Base-by-base conservation (phyloP, 1,140 invertebrate genomes). In the Microplitis demolitor region DNA sequence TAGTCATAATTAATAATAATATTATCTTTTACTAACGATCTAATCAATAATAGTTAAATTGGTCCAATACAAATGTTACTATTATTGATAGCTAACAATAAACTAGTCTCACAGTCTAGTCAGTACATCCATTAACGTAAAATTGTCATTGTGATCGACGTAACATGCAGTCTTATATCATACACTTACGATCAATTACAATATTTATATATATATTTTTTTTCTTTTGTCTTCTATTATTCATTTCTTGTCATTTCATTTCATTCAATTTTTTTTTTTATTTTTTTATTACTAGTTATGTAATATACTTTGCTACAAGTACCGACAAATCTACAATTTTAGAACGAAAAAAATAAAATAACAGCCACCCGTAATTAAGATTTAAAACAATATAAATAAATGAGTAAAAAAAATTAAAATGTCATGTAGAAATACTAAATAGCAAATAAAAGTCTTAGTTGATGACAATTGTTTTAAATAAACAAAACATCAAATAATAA, bases 1-100 rank as follows among this genome's bases (percentile, higher is more conserved):
- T 24, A 24, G 2, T 24, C 24, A 24, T 24, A 24, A 24, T 24
- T 24, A 24, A 2, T 24, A 68, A 60, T 74, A 71, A 37, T 37
- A 63, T 66, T 69, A 66, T 63, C 34, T 56, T 72, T 71, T 50
- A 69, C 74, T 77, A 77, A 58, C 63, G 45, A 72, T 61, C 78
- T 78, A 81, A 80, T 78, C 78, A 75, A 82, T 78, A 78, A 77
- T 82, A 82, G 78, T 82, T 83, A 82, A 78, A 84, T 84, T 84
- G 83, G 83, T 84, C 83, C 83, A 79, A 81, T 82, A 82, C 80
- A 76, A 80, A 80, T 78, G 79, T 79, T 79, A 81, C 75, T 74
- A 66, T 72, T 39, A 66, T 66, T 72, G 35, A 16, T 51, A 35
- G 39, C 39, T 35, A 66, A 66, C 37, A 51, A 50, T 16, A 16